Evolutionary conservation across 2,888 invertebrate species (phyloP).

Genomic region (Thalpophila matura): DNA sequence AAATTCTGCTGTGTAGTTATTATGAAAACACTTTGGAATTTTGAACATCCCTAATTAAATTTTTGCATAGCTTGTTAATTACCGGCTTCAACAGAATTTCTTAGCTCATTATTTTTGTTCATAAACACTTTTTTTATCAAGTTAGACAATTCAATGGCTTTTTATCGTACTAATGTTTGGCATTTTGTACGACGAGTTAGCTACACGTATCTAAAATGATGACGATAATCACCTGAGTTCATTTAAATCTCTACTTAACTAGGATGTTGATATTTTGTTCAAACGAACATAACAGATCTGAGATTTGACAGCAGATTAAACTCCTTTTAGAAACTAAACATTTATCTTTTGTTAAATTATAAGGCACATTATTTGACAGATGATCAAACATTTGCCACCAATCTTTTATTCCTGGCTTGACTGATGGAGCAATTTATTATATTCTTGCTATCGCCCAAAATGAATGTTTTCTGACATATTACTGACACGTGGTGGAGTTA

Average conservation of each 20-base stretch:
- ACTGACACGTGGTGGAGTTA: constrained; percentile 1
- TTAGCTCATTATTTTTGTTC: neutral
- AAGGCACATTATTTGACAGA: neutral
- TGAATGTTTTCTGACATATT: neutral
- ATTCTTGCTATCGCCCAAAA: neutral
- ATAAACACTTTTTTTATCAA: neutral
- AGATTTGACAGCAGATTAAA: too few species aligned
- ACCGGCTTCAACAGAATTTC: too few species aligned
- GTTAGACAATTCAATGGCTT: neutral
- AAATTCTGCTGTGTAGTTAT: neutral
- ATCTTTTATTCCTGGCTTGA: constrained; percentile 13
- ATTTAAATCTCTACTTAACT: too few species aligned
- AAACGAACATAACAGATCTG: too few species aligned
- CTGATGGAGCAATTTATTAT: constrained; percentile 8
- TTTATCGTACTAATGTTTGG: neutral
- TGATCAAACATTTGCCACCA: constrained; percentile 8
- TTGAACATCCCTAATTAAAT: neutral
- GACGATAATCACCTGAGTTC: neutral
- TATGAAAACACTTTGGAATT: neutral
- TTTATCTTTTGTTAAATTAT: too few species aligned
- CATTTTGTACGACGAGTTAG: neutral
- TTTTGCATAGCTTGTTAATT: neutral
- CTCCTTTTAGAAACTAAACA: too few species aligned
- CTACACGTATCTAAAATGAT: neutral
- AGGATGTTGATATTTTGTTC: too few species aligned